Evolutionary conservation across 2,888 invertebrate genomes (phyloP).

Genomic region (Sarcophaga carnaria): DNA sequence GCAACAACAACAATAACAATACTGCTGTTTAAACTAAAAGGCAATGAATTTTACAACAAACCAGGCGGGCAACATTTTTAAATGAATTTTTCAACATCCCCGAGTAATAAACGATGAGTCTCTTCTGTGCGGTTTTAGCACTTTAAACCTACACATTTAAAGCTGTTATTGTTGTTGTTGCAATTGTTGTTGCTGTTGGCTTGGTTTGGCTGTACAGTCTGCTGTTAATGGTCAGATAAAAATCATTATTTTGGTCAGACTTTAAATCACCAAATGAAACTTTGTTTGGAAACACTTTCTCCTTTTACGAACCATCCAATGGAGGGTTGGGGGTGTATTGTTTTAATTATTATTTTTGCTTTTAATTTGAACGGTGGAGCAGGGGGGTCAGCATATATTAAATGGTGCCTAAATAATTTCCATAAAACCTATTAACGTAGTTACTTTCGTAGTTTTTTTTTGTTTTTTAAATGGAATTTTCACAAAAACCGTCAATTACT

Average conservation of each 20-base stretch:
- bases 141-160: conserved; percentile 12
- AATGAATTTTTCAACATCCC: conserved; percentile 28
- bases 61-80: conserved; percentile 12
- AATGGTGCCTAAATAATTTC: conserved; percentile 63
- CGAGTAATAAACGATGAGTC: conserved; percentile 45
- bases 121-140: conserved; percentile 44
- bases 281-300: background rate
- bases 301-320: background rate
- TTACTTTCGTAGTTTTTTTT: conserved; percentile 22
- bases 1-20: background rate
- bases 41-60: conserved; percentile 30
- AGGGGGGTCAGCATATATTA: background rate
- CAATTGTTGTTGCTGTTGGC: background rate
- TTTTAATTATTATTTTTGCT: conserved; percentile 29
- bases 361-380: conserved; percentile 20
- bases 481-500: conserved; percentile 61
- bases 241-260: conserved; percentile 62
- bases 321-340: background rate
- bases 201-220: conserved; percentile 25
- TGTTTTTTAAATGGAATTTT: conserved; percentile 60
- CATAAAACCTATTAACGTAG: conserved; percentile 67
- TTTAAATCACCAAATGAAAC: conserved; percentile 48
- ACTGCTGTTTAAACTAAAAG: background rate
- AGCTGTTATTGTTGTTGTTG: background rate
- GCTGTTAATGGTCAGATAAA: conserved; percentile 65